Conservation (phyloP, 2,888 invertebrate genomes). For the Drosophila paranaensis region DNA sequence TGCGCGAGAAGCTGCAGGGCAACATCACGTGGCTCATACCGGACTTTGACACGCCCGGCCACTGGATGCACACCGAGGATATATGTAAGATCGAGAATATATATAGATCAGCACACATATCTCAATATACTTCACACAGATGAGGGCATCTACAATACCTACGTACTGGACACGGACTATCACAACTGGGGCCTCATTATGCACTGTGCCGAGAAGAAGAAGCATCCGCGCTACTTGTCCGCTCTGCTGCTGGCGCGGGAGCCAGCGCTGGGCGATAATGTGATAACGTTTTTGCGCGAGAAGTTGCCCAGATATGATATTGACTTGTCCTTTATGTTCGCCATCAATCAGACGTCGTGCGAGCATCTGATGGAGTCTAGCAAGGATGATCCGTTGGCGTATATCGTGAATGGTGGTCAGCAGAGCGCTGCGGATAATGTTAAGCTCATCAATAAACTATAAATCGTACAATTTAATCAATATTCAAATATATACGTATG, state of each 20-base stretch:
- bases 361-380: constrained; percentile 82
- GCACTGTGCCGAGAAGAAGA: constrained; percentile 94
- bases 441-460: constrained; percentile 74
- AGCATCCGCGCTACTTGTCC: constrained; percentile 91
- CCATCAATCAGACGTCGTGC: constrained; percentile 89
- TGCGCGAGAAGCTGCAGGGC: constrained; percentile 91
- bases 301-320: constrained; percentile 89
- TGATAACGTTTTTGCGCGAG: constrained; percentile 85
- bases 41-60: constrained; percentile 90
- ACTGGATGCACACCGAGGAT: constrained; percentile 94
- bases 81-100: constrained; percentile 88
- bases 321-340: constrained; percentile 93
- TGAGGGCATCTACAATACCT: constrained; percentile 95
- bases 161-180: constrained; percentile 93
- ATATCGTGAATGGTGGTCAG: constrained; percentile 81
- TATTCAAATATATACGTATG: constrained; percentile 10
- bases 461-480: neutral
- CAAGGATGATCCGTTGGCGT: constrained; percentile 82
- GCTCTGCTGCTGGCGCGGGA: constrained; percentile 92
- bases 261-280: constrained; percentile 86
- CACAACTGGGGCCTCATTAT: constrained; percentile 92
- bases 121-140: constrained; percentile 85
- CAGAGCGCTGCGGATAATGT: constrained; percentile 74
- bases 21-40: constrained; percentile 95
- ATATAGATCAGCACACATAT: neutral